Evolutionary conservation across 1,140 invertebrate genomes (phyloP).

Genomic region (Drosophila tani): DNA sequence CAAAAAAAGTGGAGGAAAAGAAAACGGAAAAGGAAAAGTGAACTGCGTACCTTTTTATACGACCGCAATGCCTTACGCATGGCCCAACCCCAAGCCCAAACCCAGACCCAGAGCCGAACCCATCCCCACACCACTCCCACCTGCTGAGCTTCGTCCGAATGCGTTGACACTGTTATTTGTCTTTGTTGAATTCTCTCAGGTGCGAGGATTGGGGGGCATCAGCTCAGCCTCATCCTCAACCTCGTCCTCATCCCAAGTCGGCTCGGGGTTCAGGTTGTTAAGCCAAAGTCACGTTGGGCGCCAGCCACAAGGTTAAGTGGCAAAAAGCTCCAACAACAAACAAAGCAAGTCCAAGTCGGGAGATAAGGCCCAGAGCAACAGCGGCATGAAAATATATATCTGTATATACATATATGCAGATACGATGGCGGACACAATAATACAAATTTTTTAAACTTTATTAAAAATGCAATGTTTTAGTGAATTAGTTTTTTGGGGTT

Average conservation of each 20-base stretch:
- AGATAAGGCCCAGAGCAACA: constrained; percentile 22
- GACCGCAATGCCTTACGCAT: constrained; percentile 43
- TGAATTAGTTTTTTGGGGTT: neutral
- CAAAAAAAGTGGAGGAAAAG: constrained; percentile 14
- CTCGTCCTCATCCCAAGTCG: constrained; percentile 4
- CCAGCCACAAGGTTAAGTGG: constrained; percentile 70
- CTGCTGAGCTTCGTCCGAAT: constrained; percentile 43
- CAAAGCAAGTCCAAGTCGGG: constrained; percentile 36
- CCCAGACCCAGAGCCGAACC: neutral
- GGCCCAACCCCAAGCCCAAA: neutral
- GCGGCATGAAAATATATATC: constrained; percentile 14
- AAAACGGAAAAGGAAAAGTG: constrained; percentile 45
- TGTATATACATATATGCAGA: constrained; percentile 6
- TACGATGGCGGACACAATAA: neutral
- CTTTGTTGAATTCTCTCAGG: constrained; percentile 9
- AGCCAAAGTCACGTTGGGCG: constrained; percentile 68
- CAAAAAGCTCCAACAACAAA: constrained; percentile 46
- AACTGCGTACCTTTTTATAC: constrained; percentile 63
- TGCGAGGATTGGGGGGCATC: neutral
- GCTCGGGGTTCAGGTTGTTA: constrained; percentile 45
- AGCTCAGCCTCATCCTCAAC: neutral
- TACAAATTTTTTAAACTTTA: neutral
- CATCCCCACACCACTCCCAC: neutral
- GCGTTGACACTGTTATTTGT: constrained; percentile 61
- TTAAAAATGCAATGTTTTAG: neutral